Evolutionary conservation across 2,113 vertebrate genomes (phyloP).

Genomic region (Lepus americanus): DNA sequence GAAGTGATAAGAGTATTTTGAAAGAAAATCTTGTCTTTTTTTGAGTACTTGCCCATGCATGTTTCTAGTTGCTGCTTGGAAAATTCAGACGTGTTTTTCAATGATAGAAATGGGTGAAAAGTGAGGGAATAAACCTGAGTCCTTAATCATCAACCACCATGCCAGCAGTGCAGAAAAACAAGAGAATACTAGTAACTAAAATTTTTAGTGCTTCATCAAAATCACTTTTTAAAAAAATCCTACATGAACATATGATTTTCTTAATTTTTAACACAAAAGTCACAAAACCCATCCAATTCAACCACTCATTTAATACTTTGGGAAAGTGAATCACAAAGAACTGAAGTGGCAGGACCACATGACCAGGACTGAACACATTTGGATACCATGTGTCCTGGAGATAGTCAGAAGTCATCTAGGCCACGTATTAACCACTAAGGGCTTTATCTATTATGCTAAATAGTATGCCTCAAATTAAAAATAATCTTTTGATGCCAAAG

Average conservation of each 20-base stretch:
- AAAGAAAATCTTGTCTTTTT: constrained; percentile 54
- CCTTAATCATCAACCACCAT: not conserved
- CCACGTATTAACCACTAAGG: not conserved
- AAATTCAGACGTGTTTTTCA: constrained; percentile 25
- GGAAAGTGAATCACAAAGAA: not conserved
- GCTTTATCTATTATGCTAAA: not conserved
- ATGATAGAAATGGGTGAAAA: not conserved
- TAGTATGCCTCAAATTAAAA: not conserved
- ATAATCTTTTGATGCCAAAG: not conserved
- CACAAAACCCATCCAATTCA: not conserved
- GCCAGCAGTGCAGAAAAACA: not conserved
- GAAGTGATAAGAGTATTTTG: constrained; percentile 54
- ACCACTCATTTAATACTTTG: not conserved
- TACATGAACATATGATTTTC: not conserved
- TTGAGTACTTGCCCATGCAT: constrained; percentile 24
- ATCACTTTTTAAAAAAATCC: not conserved
- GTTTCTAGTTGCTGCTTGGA: not conserved
- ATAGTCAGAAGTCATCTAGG: not conserved
- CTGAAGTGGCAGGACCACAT: not conserved
- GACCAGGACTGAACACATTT: not conserved
- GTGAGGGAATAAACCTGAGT: not conserved
- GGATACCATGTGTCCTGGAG: not conserved
- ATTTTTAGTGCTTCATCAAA: not conserved
- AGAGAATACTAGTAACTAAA: constrained; percentile 8
- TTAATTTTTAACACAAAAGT: constrained; percentile 20